Percentiles rank a stretch among this genome's conserved stretches.
Evolutionary conservation across 2,113 vertebrate genomes (phyloP).

Genomic region (Atrichornis clamosus): DNA sequence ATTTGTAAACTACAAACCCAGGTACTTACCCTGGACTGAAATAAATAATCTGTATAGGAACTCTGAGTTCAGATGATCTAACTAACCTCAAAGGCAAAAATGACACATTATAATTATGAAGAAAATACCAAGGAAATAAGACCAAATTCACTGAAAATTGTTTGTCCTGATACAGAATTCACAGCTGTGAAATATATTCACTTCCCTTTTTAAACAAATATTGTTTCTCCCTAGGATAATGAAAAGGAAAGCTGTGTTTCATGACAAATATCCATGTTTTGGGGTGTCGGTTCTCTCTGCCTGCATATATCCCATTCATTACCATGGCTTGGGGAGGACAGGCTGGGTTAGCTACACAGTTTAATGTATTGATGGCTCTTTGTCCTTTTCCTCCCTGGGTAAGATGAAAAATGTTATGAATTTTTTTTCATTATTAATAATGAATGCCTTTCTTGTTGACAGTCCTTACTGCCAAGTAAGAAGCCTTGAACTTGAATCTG

Average conservation of each 20-base stretch:
- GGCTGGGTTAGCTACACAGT: background rate
- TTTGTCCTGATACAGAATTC: background rate
- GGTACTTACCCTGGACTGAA: background rate
- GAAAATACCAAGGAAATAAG: background rate
- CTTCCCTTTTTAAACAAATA: background rate
- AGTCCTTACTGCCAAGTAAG: background rate
- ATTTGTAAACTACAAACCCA: slow-evolving; percentile 37
- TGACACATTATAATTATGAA: background rate
- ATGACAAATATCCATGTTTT: background rate
- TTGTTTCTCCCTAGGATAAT: background rate
- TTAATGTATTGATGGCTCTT: background rate
- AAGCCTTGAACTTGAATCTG: background rate
- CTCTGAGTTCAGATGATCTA: background rate
- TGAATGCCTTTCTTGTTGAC: background rate
- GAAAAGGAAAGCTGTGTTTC: background rate
- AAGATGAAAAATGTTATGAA: background rate
- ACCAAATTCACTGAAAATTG: background rate
- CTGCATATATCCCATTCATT: background rate
- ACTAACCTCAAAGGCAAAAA: background rate
- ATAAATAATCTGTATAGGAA: slow-evolving; percentile 24
- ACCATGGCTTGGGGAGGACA: background rate
- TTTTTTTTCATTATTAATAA: background rate
- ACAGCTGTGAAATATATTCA: background rate
- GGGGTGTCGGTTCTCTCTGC: background rate
- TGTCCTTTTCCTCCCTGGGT: background rate